phyloP scores from a whole-genome alignment of 2,888 invertebrate genomes.

The Ochlodes sylvanus region DNA sequence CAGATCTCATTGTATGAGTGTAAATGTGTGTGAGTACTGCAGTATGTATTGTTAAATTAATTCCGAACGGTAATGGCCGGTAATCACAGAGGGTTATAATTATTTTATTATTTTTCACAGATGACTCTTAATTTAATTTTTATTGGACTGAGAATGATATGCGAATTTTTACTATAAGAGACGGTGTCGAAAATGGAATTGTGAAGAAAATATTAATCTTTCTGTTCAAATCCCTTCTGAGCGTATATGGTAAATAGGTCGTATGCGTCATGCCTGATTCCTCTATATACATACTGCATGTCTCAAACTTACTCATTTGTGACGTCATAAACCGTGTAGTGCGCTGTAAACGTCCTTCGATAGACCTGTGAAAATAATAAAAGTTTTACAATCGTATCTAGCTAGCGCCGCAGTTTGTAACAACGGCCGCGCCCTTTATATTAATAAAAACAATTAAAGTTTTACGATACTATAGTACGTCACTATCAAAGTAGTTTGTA shows the following conservation, averaged over 20 bases:
- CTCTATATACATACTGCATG: background rate
- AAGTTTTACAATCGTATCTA: slow-evolving; percentile 49
- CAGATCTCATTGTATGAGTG: background rate
- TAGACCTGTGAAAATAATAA: slow-evolving; percentile 88
- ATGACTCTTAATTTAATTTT: too few species aligned
- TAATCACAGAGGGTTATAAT: too few species aligned
- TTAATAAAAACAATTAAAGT: slow-evolving; percentile 57
- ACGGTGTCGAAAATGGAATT: too few species aligned
- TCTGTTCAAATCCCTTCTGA: too few species aligned
- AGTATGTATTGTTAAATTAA: background rate
- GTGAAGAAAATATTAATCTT: too few species aligned
- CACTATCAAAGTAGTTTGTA: too few species aligned
- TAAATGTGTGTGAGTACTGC: slow-evolving; percentile 14
- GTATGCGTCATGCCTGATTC: background rate
- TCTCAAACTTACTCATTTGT: slow-evolving; percentile 91
- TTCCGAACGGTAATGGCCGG: too few species aligned
- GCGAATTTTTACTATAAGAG: too few species aligned
- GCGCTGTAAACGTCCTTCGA: slow-evolving; percentile 93
- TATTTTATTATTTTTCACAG: too few species aligned
- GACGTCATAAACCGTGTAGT: slow-evolving; percentile 96
- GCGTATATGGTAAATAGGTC: background rate
- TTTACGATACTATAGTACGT: slow-evolving; percentile 42
- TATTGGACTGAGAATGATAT: too few species aligned
- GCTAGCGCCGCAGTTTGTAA: slow-evolving; percentile 47
- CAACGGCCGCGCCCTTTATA: slow-evolving; percentile 41